Base-by-base conservation (phyloP, 2,113 vertebrate genomes). In the Gyps fulvus region DNA sequence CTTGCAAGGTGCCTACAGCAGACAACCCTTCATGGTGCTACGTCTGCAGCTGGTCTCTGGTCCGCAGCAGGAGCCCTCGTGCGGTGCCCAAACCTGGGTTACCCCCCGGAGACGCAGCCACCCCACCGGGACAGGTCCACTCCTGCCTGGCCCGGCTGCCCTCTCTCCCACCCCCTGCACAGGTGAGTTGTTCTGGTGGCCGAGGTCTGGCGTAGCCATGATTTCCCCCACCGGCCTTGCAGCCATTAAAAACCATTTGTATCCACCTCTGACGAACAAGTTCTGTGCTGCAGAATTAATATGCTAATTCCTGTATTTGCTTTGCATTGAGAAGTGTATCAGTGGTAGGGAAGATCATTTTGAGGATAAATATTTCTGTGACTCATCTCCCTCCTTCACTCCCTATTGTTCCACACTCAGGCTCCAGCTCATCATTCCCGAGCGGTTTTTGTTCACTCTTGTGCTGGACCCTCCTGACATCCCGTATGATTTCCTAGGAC, bases 321-420 rank as follows among this genome's bases (percentile, higher is more conserved):
- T 78, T 77, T 69, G 43, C 65, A 6, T 13, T 8, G 42, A 42
- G 86, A 77, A 54, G 59, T 5, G 9, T 32, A n/a, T 38, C 45
- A 31, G 6, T 0, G 11, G 25, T 3, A 42, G 25, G 22, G 38
- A 49, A 45, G 38, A 26, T 16, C 11, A 50, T 49, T 69, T 26
- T 16, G n/a, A 65, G 55, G 52, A 5, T 40, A 29, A 65, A 9
- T 40, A 45, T 54, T 81, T 69, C 69, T n/a, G 23, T 43, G 49
- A 40, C 43, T 78, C 32, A 58, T 55, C 79, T 40, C 11, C 18
- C n/a, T 78, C 21, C 25, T 59, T 69, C n/a, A 9, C 38, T 57
- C 16, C 15, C 27, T 16, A 2, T 12, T 0, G 1, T 34, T 43
- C n/a, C 49, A 22, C 1, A 18, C 16, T 38, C 45, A 9, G 76